Evolutionary conservation across 2,113 vertebrate genomes (phyloP).

Genomic region (Caranx melampygus): DNA sequence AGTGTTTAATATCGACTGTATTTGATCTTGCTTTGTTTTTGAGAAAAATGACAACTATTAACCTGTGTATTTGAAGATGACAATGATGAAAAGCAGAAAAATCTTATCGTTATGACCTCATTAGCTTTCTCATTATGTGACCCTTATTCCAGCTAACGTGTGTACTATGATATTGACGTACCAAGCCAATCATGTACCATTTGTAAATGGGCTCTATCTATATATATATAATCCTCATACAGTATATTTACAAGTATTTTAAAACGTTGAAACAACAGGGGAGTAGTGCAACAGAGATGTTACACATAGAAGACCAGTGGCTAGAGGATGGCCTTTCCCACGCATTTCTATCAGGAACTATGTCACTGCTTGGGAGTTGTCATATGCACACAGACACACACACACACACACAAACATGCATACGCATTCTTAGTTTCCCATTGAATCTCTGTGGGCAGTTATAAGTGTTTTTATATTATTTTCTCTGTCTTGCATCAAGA

Average conservation of each 20-base stretch:
- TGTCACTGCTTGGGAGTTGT: conserved; percentile 47
- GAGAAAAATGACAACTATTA: conserved; percentile 59
- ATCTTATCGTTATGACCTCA: conserved; percentile 67
- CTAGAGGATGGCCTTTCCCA: conserved; percentile 53
- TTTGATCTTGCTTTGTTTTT: conserved; percentile 65
- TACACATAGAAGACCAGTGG: conserved; percentile 39
- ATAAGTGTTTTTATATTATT: conserved; percentile 70
- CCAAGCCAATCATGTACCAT: conserved; percentile 72
- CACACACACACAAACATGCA: conserved; percentile 31
- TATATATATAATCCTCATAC: conserved; percentile 78
- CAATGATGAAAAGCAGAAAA: conserved; percentile 54
- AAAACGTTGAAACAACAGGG: conserved; percentile 43
- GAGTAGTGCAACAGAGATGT: conserved; percentile 41
- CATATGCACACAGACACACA: conserved; percentile 25
- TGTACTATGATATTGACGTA: conserved; percentile 75
- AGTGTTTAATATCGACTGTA: conserved; percentile 70
- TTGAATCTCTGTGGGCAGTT: conserved; percentile 71
- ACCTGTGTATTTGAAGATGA: conserved; percentile 77
- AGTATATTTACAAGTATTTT: conserved; percentile 75
- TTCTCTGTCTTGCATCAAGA: conserved; percentile 87
- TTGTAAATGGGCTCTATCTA: conserved; percentile 77
- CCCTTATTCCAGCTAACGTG: conserved; percentile 72
- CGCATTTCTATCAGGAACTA: conserved; percentile 46
- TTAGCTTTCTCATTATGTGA: conserved; percentile 69
- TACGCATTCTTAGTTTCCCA: conserved; percentile 56